Conservation (phyloP, 2,113 vertebrate genomes). For the Sciurus niger region DNA sequence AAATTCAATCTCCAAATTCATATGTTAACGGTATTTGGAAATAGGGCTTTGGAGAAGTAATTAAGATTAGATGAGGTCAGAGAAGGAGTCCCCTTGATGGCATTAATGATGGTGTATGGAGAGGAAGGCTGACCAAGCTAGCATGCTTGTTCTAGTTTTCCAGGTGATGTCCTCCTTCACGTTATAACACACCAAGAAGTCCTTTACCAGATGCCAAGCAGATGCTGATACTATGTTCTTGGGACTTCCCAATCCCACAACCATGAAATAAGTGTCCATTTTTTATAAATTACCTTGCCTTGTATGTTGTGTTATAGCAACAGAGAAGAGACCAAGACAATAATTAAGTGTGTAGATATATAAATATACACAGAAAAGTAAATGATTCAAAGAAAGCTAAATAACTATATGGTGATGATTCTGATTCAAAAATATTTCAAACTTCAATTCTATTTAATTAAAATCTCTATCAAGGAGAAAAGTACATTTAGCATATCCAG, state of each 20-base stretch:
- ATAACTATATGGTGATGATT: background rate
- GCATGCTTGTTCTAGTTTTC: background rate
- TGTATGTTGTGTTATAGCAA: background rate
- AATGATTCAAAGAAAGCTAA: background rate
- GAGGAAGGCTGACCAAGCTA: background rate
- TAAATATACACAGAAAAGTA: background rate
- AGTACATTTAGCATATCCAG: background rate
- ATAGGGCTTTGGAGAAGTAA: background rate
- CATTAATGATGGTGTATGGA: background rate
- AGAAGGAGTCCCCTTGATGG: too few relatives aligned
- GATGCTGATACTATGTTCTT: background rate
- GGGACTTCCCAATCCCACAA: background rate
- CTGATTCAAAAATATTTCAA: background rate
- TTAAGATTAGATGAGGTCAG: background rate
- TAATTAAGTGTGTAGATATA: background rate
- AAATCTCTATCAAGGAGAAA: background rate
- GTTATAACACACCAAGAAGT: background rate
- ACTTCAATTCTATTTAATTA: background rate
- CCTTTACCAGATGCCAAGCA: background rate
- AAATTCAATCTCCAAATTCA: background rate
- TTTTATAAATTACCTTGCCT: background rate
- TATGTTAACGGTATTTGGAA: background rate
- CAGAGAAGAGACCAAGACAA: background rate
- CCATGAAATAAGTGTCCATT: background rate
- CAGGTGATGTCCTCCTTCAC: background rate